Evolutionary conservation across 2,888 invertebrate genomes (phyloP), one percentile per base, ranked within the genome.

Genomic region (Hirtodrosophila cameraria): DNA sequence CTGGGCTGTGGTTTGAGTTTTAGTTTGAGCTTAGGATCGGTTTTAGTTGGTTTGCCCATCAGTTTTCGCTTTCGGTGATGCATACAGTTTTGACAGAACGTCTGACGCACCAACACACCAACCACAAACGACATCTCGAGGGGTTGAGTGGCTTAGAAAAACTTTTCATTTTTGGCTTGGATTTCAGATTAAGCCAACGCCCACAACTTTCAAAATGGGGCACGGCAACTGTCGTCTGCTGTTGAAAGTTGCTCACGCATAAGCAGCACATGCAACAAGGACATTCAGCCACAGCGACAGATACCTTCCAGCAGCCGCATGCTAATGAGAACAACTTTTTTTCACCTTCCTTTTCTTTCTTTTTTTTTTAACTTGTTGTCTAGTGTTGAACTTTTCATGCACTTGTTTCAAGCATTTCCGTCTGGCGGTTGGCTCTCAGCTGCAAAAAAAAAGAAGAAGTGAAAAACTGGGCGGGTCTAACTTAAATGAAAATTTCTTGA

Each of bases 291-390:
- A 9, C n/a, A 7, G 9, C 18, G 16, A 8, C 46, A 39, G 20
- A 18, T 39, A 46, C 52, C 25, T 49, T 31, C 36, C 35, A 58
- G 35, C 70, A 55, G 67, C 62, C 63, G 75, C 72, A 80, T 80
- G 79, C 80, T 83, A 83, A 80, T 80, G 81, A 80, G 84, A 69
- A 63, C 55, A 83, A 65, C 65, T 77, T 80, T 64, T 42, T 42
- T 62, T 53, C 52, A 53, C 46, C 66, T 62, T 53, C 18, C 9
- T 9, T 13, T 7, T 27, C 15, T 23, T 49, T 31, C 15, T 42
- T 12, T 16, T 49, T 30, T 18, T 11, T 28, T 6, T 39, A 39
- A 33, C 45, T 30, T 55, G 55, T 58, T 58, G 50, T 48, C 39
- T 53, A 42, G 52, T 52, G 61, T 38, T 58, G 38, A 71, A 62